Base-by-base conservation (phyloP, 2,888 invertebrate species). In the Melanargia galathea region DNA sequence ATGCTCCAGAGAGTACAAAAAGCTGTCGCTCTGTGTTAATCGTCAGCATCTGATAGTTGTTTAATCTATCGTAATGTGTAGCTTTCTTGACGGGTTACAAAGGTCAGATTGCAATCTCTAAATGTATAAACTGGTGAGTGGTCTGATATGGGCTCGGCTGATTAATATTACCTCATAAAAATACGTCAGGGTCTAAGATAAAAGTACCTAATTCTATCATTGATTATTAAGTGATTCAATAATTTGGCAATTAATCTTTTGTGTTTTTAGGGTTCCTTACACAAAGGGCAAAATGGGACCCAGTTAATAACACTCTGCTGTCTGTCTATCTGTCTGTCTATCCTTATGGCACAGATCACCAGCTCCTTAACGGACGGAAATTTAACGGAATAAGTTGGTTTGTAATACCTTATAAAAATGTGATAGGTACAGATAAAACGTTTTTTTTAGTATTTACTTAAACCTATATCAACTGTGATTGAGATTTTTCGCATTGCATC, bases 41-140 rank as follows among this genome's bases (percentile, higher is more conserved):
- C 40, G 38, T 57, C 30, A 60, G 13, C 56, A 57, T 63, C 63
- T 60, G 38, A 60, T 52, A 56, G 48, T 58, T 60, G 52, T 60
- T 65, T 60, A 60, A 63, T 48, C 46, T 65, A 65, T 56, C 63
- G 52, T 65, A 60, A 65, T 52, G 51, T 63, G 52, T 54, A 43
- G 48, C 52, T 43, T 24, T 65, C 60, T 57, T 45, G 57, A 63
- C 60, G 59, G 52, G 56, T 35, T 60, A 46, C 63, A 63, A 63
- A 65, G 52, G 63, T 65, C 56, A 65, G 63, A 63, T 65, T 48
- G 45, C 62, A 54, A 63, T 63, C 56, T 26, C 30, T 20, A 13
- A 18, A n/a, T 30, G 56, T 30, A 56, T 45, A 43, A 55, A 56
- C 43, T 43, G 26, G 45, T 40, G 20, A 56, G 56, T 56, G 43